phyloP scores from a whole-genome alignment of 1,140 invertebrate genomes.

The Heterodera carotae region DNA sequence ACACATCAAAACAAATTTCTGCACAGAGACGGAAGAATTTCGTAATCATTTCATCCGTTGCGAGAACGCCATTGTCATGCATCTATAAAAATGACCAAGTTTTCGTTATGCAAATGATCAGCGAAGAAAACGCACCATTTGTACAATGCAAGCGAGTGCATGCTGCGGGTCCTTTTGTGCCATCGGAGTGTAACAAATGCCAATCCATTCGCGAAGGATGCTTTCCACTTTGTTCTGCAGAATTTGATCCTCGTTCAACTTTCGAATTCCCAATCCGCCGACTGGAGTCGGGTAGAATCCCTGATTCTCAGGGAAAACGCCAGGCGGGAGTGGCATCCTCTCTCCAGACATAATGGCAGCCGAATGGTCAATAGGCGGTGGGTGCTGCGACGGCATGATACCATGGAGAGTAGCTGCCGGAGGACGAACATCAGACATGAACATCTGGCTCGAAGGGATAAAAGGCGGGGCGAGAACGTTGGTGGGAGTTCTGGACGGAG shows the following conservation, averaged over 20 bases:
- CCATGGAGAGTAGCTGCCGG: constrained; percentile 5
- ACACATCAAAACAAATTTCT: constrained; percentile 92
- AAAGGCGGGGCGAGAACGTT: constrained; percentile 22
- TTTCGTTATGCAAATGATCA: constrained; percentile 45
- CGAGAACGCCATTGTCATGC: constrained; percentile 88
- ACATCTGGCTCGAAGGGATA: constrained; percentile 17
- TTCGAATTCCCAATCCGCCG: constrained; percentile 9
- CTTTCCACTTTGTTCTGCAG: constrained; percentile 92
- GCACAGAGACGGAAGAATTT: constrained; percentile 94
- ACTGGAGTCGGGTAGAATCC: constrained; percentile 7
- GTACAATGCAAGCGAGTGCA: constrained; percentile 89
- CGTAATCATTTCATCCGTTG: constrained; percentile 94
- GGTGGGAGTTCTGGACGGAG: constrained; percentile 14
- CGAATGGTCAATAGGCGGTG: constrained; percentile 1
- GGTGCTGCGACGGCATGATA: constrained; percentile 10
- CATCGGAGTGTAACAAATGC: constrained; percentile 79
- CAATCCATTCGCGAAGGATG: constrained; percentile 89
- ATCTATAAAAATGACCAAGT: constrained; percentile 78
- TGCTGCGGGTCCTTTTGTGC: constrained; percentile 83
- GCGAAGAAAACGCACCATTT: constrained; percentile 69
- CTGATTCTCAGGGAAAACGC: constrained; percentile 9
- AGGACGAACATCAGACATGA: constrained; percentile 12
- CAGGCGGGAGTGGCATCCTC: constrained; percentile 10
- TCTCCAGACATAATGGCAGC: constrained; percentile 8
- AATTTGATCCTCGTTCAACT: constrained; percentile 61